Percentiles rank a stretch among this genome's conserved stretches.
phyloP scores from a whole-genome alignment of 2,888 invertebrate genomes.

The Zygogramma bicolorata region DNA sequence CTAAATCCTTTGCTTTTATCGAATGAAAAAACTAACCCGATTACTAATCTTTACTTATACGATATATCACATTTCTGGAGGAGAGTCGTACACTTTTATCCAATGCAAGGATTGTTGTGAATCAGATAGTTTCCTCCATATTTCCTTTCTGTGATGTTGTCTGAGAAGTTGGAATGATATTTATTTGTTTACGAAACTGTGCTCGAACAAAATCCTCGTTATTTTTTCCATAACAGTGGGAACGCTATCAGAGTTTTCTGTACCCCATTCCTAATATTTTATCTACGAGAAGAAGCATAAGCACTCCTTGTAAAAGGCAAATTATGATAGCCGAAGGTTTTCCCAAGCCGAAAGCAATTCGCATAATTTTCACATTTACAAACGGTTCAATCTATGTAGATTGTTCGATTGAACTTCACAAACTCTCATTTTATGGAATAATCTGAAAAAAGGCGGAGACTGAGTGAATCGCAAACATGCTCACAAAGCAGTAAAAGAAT shows the following conservation, averaged over 20 bases:
- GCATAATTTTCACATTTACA: not conserved
- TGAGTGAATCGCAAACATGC: not conserved
- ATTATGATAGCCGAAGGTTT: not conserved
- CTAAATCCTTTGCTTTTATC: no score
- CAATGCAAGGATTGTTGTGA: no score
- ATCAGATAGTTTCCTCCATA: no score
- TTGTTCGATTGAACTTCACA: not conserved
- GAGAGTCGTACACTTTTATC: no score
- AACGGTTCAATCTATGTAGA: slow-evolving; percentile 2
- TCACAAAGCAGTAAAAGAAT: not conserved
- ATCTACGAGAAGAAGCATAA: not conserved
- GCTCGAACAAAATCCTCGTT: not conserved
- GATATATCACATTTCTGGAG: no score
- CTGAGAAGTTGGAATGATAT: no score
- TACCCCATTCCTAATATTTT: not conserved
- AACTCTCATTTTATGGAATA: not conserved
- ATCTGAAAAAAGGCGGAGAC: not conserved
- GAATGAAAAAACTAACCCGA: no score
- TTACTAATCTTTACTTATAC: no score
- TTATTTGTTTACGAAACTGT: not conserved
- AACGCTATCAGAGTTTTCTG: not conserved
- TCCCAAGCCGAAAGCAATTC: not conserved
- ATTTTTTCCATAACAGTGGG: not conserved
- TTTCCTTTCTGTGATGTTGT: no score
- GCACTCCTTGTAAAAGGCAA: not conserved